Evolutionary conservation across 2,113 vertebrate species (phyloP).

Genomic region (Ctenodactylus gundi): DNA sequence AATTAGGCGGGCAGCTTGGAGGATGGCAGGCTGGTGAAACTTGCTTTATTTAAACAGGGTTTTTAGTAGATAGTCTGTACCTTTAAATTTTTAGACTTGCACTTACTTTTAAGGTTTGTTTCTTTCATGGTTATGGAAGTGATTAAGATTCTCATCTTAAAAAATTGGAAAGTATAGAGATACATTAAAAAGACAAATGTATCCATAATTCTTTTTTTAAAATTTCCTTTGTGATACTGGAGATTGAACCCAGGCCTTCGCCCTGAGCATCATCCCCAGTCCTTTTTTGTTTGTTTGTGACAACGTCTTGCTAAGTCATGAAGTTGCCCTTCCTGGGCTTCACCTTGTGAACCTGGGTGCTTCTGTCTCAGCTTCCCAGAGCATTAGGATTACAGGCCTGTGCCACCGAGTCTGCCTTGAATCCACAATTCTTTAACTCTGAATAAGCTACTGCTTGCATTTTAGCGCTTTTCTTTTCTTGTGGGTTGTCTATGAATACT

Average conservation of each 20-base stretch:
- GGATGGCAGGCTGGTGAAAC: not conserved
- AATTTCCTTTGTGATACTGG: too few species aligned
- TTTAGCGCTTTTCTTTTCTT: not conserved
- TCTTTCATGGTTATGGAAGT: slow-evolving; percentile 58
- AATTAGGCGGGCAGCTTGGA: not conserved
- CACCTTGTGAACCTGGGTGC: too few species aligned
- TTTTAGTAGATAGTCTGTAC: slow-evolving; percentile 35
- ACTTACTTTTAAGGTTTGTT: slow-evolving; percentile 62
- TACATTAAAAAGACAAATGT: slow-evolving; percentile 29
- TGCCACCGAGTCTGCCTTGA: too few species aligned
- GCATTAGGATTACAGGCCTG: too few species aligned
- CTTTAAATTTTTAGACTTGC: slow-evolving; percentile 55
- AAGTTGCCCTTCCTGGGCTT: too few species aligned
- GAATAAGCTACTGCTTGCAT: not conserved
- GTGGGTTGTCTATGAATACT: not conserved
- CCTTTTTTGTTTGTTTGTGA: too few species aligned
- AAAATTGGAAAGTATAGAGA: slow-evolving; percentile 56
- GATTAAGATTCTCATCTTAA: slow-evolving; percentile 48
- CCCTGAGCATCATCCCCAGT: too few species aligned
- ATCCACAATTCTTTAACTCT: slow-evolving; percentile 9
- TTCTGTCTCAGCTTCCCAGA: too few species aligned
- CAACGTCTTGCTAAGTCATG: too few species aligned
- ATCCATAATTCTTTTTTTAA: too few species aligned
- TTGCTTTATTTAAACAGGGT: not conserved
- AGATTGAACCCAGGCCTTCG: too few species aligned